phyloP scores from a whole-genome alignment of 53 echinoderm and acorn worm species.

The Luidia sarsii region DNA sequence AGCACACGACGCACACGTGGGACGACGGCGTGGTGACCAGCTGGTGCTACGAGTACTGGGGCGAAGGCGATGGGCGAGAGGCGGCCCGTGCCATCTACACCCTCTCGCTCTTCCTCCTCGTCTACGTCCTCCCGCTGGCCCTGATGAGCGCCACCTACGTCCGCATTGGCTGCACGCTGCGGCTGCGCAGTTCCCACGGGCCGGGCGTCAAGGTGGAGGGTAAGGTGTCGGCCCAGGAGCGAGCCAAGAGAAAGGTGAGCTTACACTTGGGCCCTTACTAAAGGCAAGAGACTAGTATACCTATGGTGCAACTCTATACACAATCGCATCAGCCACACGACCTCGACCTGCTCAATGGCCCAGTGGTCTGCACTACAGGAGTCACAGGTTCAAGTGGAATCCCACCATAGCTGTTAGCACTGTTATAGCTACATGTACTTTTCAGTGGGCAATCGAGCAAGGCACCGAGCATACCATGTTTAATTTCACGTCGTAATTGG shows the following conservation, averaged over 20 bases:
- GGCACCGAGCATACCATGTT: no score
- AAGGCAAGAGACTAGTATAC: no score
- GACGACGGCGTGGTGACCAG: conserved; percentile 53
- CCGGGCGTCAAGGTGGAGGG: conserved; percentile 79
- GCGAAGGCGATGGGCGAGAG: neutral
- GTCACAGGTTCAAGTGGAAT: no score
- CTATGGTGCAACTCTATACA: no score
- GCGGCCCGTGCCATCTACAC: conserved; percentile 60
- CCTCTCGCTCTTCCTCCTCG: conserved; percentile 44
- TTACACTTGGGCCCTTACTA: no score
- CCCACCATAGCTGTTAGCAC: no score
- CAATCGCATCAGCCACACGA: no score
- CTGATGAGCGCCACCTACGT: conserved; percentile 81
- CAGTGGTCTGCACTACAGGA: no score
- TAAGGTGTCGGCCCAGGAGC: conserved; percentile 77
- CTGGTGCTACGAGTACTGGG: conserved; percentile 71
- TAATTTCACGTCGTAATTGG: no score
- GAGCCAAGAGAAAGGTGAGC: conserved; percentile 81
- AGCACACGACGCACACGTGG: conserved; percentile 47
- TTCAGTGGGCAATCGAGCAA: no score
- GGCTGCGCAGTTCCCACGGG: conserved; percentile 64
- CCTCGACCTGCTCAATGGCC: no score
- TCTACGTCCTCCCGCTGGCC: conserved; percentile 77
- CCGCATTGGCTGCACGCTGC: conserved; percentile 77
- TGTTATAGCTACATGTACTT: no score